Base-by-base conservation (phyloP, 1,140 invertebrate species). In the Brachystomella parvula region DNA sequence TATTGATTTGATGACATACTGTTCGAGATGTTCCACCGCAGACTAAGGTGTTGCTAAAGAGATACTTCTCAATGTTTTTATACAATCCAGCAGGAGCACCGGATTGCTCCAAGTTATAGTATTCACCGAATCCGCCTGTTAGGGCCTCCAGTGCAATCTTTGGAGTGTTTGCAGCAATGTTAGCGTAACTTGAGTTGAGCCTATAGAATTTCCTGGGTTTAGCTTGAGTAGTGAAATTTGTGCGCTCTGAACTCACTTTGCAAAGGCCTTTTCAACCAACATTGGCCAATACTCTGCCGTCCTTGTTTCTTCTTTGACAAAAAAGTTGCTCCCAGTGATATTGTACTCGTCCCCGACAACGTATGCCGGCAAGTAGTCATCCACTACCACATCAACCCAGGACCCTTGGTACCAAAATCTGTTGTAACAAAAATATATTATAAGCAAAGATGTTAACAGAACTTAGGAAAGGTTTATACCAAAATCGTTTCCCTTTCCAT, bases 371-470 rank as follows among this genome's bases (percentile, higher is more conserved):
- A 53, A 6, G 49, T 53, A 53, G 49, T 53, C 49, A 24, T 53
- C 49, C 3, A 53, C 49, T 19, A 53, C 49, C 3, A 53, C 21
- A 53, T 53, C 49, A 9, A 53, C 49, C 49, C 49, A 53, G 3
- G 49, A 9, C 15, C 49, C 49, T 53, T 53, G 9, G 49, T 53
- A 53, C 49, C 49, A 53, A 53, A 53, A 53, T 24, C 49, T 53
- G n/a, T n/a, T n/a, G n/a, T n/a, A n/a, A n/a, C n/a, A n/a, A n/a
- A n/a, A n/a, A n/a, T n/a, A n/a, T n/a, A n/a, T n/a, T n/a, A n/a
- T n/a, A n/a, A n/a, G n/a, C n/a, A n/a, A n/a, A n/a, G n/a, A n/a
- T n/a, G n/a, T n/a, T n/a, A n/a, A n/a, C n/a, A n/a, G n/a, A n/a
- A n/a, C n/a, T n/a, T n/a, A n/a, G n/a, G n/a, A n/a, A n/a, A n/a